Percentiles rank a stretch among this genome's conserved stretches.
Conservation (phyloP, 92 coral and sea anemone species). For the Muricea muricata region DNA sequence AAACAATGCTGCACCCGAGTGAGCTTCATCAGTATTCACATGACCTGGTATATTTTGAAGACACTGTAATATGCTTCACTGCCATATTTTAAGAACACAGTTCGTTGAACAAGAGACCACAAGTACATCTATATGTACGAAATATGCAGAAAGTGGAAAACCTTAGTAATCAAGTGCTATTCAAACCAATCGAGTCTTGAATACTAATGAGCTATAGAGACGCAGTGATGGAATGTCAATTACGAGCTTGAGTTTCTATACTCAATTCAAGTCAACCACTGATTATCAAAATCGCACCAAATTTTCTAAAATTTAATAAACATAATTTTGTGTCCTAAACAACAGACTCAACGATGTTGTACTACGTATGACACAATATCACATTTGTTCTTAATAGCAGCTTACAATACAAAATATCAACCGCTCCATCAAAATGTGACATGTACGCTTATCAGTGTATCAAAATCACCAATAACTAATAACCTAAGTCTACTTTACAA, state of each 20-base stretch:
- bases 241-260: not conserved
- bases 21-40: not conserved
- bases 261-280: not conserved
- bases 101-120: constrained; percentile 2
- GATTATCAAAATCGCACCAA: not conserved
- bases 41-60: not conserved
- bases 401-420: too few relatives aligned
- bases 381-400: too few relatives aligned
- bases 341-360: not conserved
- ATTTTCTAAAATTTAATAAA: not conserved
- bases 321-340: not conserved
- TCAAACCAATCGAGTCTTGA: not conserved
- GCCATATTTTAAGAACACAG: constrained; percentile 3
- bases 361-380: not conserved
- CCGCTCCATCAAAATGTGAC: not conserved
- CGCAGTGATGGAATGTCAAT: not conserved
- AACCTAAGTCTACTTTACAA: not conserved
- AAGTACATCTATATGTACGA: not conserved
- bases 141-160: not conserved
- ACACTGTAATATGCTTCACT: not conserved
- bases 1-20: constrained; percentile 11
- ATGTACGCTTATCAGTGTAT: not conserved
- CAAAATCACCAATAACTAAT: not conserved
- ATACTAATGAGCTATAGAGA: not conserved
- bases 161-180: not conserved